Evolutionary conservation across 2,113 vertebrate genomes (phyloP).

Genomic region (Chaetorhynchus papuensis): DNA sequence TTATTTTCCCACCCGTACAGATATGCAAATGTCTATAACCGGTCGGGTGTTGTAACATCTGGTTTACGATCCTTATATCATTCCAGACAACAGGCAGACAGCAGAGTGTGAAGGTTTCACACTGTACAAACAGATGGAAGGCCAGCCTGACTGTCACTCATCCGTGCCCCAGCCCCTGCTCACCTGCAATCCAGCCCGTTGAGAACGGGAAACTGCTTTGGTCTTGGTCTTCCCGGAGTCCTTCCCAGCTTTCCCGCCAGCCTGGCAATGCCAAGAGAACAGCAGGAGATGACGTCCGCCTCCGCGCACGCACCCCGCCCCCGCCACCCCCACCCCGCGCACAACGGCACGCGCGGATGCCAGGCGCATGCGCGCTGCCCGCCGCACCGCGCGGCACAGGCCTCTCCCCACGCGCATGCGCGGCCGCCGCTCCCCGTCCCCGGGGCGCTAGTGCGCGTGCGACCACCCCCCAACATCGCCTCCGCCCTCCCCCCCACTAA

Average conservation of each 20-base stretch:
- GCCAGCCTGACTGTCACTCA: fast-evolving
- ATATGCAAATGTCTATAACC: not conserved
- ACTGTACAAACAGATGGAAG: fast-evolving
- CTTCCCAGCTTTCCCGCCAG: constrained; percentile 95
- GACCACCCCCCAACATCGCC: not conserved
- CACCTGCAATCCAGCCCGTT: constrained; percentile 94
- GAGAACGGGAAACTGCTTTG: constrained; percentile 95
- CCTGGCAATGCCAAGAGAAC: constrained; percentile 62
- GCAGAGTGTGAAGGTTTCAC: fast-evolving
- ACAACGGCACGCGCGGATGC: not conserved
- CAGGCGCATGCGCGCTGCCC: not conserved
- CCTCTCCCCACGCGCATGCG: not conserved
- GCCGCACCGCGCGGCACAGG: not conserved
- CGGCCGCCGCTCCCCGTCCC: not conserved
- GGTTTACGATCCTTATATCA: fast-evolving
- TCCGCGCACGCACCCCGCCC: not conserved
- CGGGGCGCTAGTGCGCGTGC: not conserved
- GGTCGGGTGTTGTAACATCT: fast-evolving
- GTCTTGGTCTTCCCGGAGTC: constrained; percentile 98
- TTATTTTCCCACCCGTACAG: not conserved
- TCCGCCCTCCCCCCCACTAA: not conserved
- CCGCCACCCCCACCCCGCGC: fast-evolving
- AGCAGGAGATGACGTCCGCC: not conserved
- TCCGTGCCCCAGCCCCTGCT: not conserved
- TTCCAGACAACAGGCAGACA: fast-evolving